Evolutionary conservation across 2,113 vertebrate species (phyloP).

Genomic region (Apaloderma vittatum): DNA sequence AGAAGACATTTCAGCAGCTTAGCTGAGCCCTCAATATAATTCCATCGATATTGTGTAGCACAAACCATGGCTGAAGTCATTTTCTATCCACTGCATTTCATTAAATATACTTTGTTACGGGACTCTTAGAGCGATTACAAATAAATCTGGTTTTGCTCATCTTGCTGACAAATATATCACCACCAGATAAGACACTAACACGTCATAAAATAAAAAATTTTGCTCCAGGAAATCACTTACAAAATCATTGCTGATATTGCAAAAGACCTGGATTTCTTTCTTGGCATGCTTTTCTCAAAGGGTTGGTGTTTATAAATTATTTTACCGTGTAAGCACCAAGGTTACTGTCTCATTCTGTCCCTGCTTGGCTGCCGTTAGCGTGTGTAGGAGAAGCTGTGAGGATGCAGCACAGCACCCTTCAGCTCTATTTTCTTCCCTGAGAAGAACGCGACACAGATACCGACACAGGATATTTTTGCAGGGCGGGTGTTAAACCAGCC

Average conservation of each 20-base stretch:
- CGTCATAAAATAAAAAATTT: neutral
- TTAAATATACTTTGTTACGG: neutral
- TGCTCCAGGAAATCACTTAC: neutral
- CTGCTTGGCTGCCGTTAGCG: neutral
- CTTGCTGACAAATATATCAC: neutral
- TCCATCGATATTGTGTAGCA: neutral
- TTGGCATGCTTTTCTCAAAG: neutral
- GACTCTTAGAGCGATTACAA: neutral
- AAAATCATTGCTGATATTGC: neutral
- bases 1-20: neutral
- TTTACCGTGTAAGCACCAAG: neutral
- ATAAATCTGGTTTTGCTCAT: neutral
- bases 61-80: accelerated
- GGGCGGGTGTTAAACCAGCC: neutral
- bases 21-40: accelerated
- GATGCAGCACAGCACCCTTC: neutral
- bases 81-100: accelerated
- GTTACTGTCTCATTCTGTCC: neutral
- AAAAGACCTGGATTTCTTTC: neutral
- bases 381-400: slow-evolving; percentile 6
- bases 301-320: neutral
- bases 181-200: neutral
- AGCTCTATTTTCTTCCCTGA: neutral
- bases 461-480: neutral
- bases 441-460: neutral